Percentiles rank a stretch among this genome's conserved stretches.
phyloP scores from a whole-genome alignment of 1,140 invertebrate genomes.

The Danaus plexippus region DNA sequence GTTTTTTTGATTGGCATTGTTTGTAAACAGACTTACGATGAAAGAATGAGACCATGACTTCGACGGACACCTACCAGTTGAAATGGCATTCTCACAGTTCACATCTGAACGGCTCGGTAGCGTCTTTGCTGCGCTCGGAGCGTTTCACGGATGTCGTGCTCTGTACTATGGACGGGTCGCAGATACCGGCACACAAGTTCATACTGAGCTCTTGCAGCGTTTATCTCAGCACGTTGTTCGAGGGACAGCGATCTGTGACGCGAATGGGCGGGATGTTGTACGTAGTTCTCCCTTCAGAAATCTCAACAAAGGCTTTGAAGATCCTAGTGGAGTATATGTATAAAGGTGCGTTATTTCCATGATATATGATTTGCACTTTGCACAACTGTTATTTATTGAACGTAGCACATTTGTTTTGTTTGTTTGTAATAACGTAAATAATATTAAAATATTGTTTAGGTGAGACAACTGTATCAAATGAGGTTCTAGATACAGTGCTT shows the following conservation, averaged over 20 bases:
- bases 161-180: conserved; percentile 83
- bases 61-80: conserved; percentile 85
- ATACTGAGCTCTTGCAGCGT: conserved; percentile 86
- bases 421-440: conserved; percentile 2
- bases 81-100: conserved; percentile 89
- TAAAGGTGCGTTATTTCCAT: conserved; percentile 58
- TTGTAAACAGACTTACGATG: conserved; percentile 12
- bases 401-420: neutral
- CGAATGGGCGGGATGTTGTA: conserved; percentile 75
- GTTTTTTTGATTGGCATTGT: neutral
- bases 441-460: conserved; percentile 53
- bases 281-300: conserved; percentile 85
- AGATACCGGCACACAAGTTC: conserved; percentile 89
- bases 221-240: conserved; percentile 71
- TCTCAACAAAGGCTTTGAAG: conserved; percentile 83
- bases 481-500: conserved; percentile 83
- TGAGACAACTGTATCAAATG: conserved; percentile 87
- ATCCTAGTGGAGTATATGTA: conserved; percentile 91
- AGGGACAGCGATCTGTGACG: conserved; percentile 69
- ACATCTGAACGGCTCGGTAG: conserved; percentile 85
- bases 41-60: conserved; percentile 45
- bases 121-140: conserved; percentile 82
- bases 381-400: conserved; percentile 1
- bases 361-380: neutral
- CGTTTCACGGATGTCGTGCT: conserved; percentile 89